A percentile compares a stretch with the other conserved stretches of the same genome.
These are phyloP conservation scores for Omphaloscelis lunosa DNA, from an alignment of 2,888 invertebrate genomes.

Conservation along the genomic window DNA sequence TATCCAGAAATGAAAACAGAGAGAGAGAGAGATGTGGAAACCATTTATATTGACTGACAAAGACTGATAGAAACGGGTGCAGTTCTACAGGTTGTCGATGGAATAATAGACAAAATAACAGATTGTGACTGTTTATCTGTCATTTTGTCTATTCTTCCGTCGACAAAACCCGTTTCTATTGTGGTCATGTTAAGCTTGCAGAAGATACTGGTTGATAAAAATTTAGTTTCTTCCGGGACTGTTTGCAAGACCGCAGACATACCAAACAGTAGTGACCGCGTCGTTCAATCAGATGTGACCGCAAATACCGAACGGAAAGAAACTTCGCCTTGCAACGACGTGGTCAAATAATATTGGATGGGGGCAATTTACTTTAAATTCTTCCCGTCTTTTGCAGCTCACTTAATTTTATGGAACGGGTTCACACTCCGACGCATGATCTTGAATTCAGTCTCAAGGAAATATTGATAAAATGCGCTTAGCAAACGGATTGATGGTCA, in stretches of 20 bases:
- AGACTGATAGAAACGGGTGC: too few relatives aligned
- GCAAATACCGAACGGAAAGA: conserved; percentile 35
- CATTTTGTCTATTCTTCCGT: too few relatives aligned
- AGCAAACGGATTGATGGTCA: not conserved
- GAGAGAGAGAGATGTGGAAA: not conserved
- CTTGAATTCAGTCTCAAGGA: not conserved
- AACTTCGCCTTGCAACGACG: conserved; percentile 28
- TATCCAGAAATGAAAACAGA: not conserved
- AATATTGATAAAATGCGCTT: not conserved
- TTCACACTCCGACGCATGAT: not conserved
- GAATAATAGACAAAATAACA: too few relatives aligned
- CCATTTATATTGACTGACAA: too few relatives aligned
- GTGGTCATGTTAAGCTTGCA: too few relatives aligned
- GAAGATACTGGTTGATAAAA: not conserved
- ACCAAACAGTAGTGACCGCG: conserved; percentile 19
- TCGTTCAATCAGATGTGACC: conserved; percentile 35
- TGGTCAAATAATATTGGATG: conserved; percentile 20
- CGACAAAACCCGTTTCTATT: too few relatives aligned
- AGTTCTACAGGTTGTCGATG: too few relatives aligned
- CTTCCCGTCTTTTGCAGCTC: conserved; percentile 13
- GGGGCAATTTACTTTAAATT: conserved; percentile 3
- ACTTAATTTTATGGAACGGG: not conserved
- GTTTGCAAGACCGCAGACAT: conserved; percentile 28
- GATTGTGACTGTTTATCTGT: too few relatives aligned
- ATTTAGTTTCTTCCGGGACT: not conserved